Base-by-base conservation (phyloP, 2,113 vertebrate species). In the Carassius carassius region DNA sequence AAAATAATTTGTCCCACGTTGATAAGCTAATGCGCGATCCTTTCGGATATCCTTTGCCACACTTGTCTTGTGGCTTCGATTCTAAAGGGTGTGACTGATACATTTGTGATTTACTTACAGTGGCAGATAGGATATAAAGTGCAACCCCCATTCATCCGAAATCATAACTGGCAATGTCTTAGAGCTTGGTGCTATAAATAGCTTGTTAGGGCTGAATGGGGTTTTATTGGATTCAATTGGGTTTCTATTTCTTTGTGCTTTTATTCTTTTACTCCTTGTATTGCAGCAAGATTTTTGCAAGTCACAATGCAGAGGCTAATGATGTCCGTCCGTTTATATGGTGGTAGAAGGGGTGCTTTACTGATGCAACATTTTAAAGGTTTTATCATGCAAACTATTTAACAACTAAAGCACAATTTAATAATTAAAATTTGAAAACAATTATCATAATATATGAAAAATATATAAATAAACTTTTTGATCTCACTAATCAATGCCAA, bases 61-160 rank as follows among this genome's bases (percentile, higher is more conserved):
- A 12, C 78, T 83, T 80, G 78, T 72, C 78, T 25, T 58, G 80
- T 69, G 73, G 85, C 70, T 84, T 75, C 74, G n/a, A 78, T 58
- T 82, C 58, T 81, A 70, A 84, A 47, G 78, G 44, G 73, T 35
- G 65, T 81, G 72, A 86, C 84, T 37, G 29, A 73, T 41, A 60
- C 73, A 74, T 51, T 21, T 73, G 74, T 87, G 84, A 83, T 89
- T 73, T 82, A 81, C 78, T 77, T 44, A 69, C 77, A 84, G 77
- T 84, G 84, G 82, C 84, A 82, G 86, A 62, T 56, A 62, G 62
- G 76, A 84, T 63, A 83, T 16, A 47, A 60, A 32, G 23, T 70
- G 56, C 76, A 63, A 83, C 35, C 60, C 25, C 16, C 10, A 44
- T 73, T 83, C 23, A 16, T 75, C 73, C 23, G 25, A 51, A 51